A percentile compares a stretch with the other conserved stretches of the same genome.
These are phyloP conservation scores for Halcyon leucocephala DNA, from an alignment of 2,797 vertebrate genomes.

Conservation along the genomic window DNA sequence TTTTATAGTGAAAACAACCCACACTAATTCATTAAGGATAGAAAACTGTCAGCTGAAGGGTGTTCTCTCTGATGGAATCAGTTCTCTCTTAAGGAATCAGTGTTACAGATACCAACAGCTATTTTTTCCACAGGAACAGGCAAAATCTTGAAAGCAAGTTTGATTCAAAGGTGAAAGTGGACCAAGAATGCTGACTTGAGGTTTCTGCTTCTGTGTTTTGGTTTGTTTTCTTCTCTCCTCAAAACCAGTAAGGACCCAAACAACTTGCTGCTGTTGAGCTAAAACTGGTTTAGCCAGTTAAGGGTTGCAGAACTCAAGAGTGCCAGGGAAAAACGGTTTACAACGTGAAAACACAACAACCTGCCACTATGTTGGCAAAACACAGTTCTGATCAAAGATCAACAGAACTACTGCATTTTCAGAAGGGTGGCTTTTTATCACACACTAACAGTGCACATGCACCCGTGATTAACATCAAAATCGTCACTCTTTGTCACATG, in stretches of 20 bases:
- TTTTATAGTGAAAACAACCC: neutral
- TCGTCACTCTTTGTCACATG: neutral
- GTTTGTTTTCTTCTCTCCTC: neutral
- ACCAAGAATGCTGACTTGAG: neutral
- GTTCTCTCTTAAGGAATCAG: neutral
- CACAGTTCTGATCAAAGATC: neutral
- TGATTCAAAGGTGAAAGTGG: neutral
- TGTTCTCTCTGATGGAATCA: neutral
- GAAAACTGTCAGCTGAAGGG: neutral
- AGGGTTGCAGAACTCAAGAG: neutral
- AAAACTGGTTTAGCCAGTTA: constrained; percentile 43
- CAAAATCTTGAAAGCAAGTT: neutral
- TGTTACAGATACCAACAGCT: neutral
- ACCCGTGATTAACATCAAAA: neutral
- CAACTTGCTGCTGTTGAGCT: neutral
- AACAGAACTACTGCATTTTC: neutral
- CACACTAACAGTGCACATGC: rapidly evolving
- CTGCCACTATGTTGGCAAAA: neutral
- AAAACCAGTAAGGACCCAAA: neutral
- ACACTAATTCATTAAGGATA: neutral
- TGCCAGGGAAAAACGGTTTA: neutral
- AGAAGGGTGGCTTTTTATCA: neutral
- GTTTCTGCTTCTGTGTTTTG: neutral
- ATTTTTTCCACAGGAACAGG: neutral
- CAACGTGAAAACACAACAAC: neutral